Evolutionary conservation across 2,888 invertebrate genomes (phyloP).

Genomic region (Tachina lurida): DNA sequence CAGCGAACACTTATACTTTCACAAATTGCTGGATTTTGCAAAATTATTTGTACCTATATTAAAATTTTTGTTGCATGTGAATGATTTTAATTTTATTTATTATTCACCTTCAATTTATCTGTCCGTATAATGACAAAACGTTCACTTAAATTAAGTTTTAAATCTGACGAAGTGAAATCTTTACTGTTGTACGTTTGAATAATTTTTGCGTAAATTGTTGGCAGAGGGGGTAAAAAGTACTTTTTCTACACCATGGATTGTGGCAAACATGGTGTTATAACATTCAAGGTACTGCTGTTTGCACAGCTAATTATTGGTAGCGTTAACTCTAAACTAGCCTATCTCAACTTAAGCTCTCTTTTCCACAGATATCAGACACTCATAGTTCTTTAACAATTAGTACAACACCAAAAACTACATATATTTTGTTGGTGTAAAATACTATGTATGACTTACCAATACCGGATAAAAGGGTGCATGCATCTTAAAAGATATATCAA

Average conservation of each 20-base stretch:
- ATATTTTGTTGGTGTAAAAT: no score
- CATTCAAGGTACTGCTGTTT: no score
- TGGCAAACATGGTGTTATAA: no score
- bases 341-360: no score
- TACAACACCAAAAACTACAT: no score
- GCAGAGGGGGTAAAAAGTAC: conserved; percentile 5
- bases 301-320: no score
- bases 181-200: conserved; percentile 32
- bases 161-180: conserved; percentile 48
- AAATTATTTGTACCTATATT: background rate
- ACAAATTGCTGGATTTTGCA: background rate
- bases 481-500: no score
- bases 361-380: no score
- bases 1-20: background rate
- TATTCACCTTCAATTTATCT: conserved; percentile 18
- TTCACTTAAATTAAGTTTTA: conserved; percentile 30
- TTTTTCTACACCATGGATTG: background rate
- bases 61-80: background rate
- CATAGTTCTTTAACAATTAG: no score
- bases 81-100: background rate
- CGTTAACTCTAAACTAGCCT: no score
- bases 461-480: no score
- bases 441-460: no score
- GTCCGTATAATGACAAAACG: conserved; percentile 23
- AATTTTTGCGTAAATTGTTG: background rate